Evolutionary conservation across 1,140 invertebrate genomes (phyloP).

Genomic region (Aphidius gifuensis): DNA sequence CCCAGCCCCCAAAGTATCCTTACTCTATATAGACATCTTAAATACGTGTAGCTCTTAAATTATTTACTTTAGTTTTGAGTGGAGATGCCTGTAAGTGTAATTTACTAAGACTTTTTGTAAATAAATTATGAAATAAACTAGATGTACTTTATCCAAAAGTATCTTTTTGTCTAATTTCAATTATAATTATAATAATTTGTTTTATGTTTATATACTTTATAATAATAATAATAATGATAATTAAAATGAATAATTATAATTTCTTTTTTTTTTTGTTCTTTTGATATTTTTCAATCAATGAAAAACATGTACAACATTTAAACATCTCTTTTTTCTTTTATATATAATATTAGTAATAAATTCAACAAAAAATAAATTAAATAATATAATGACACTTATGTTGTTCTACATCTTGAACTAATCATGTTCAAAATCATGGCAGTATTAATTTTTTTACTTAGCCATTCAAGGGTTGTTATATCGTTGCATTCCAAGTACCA

Average conservation of each 20-base stretch:
- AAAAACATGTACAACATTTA: too few relatives aligned
- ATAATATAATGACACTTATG: not conserved
- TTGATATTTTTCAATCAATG: too few relatives aligned
- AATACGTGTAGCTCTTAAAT: slow-evolving; percentile 55
- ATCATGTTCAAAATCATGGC: slow-evolving; percentile 68
- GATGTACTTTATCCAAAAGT: slow-evolving; percentile 54
- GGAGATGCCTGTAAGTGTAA: slow-evolving; percentile 57
- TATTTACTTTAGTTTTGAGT: slow-evolving; percentile 56
- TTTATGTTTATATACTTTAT: slow-evolving; percentile 14
- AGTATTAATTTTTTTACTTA: slow-evolving; percentile 70
- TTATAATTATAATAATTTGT: not conserved
- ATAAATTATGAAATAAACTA: slow-evolving; percentile 57
- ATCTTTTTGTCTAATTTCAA: slow-evolving; percentile 19
- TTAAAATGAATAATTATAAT: not conserved
- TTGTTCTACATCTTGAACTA: slow-evolving; percentile 30
- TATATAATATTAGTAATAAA: too few relatives aligned
- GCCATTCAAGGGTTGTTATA: slow-evolving; percentile 63
- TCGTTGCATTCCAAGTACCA: slow-evolving; percentile 66
- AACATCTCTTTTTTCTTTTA: too few relatives aligned
- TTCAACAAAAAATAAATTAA: too few relatives aligned
- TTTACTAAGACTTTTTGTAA: slow-evolving; percentile 57
- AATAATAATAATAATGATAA: not conserved
- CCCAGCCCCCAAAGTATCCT: slow-evolving; percentile 52
- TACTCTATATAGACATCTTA: slow-evolving; percentile 54
- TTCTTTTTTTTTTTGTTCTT: too few relatives aligned